Evolutionary conservation across 2,797 vertebrate species (phyloP).

Genomic region (Phrynocephalus guinanensis): DNA sequence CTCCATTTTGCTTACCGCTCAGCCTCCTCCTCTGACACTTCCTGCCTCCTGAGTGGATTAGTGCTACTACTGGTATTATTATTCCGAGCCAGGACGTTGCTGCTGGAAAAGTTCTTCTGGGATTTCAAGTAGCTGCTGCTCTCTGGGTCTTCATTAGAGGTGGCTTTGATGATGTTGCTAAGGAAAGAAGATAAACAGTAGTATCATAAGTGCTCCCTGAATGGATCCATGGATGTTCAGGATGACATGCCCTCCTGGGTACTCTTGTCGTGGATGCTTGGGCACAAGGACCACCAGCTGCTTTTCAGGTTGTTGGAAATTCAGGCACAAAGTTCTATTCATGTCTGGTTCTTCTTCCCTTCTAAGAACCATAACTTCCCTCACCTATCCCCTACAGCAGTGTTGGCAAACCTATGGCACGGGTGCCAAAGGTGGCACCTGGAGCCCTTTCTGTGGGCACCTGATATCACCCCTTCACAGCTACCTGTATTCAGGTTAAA

Average conservation of each 20-base stretch:
- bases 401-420: too few relatives aligned
- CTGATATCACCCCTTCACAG: too few relatives aligned
- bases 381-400: not conserved
- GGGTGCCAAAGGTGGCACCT: too few relatives aligned
- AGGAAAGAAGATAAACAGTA: not conserved
- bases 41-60: conserved; percentile 71
- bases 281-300: not conserved
- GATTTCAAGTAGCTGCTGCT: conserved; percentile 82
- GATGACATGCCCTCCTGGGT: fast-evolving
- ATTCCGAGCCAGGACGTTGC: conserved; percentile 76
- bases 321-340: not conserved
- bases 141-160: conserved; percentile 81
- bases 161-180: conserved; percentile 92
- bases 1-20: conserved; percentile 83
- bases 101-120: conserved; percentile 90
- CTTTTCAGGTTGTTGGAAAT: not conserved
- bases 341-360: not conserved
- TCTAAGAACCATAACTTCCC: not conserved
- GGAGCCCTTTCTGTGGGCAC: too few relatives aligned
- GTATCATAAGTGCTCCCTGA: not conserved
- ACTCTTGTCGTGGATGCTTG: fast-evolving
- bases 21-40: conserved; percentile 93
- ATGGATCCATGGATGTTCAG: fast-evolving
- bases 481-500: too few relatives aligned
- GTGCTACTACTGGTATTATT: conserved; percentile 56